Conservation (phyloP, 1,140 invertebrate genomes). For the Cherax destructor region DNA sequence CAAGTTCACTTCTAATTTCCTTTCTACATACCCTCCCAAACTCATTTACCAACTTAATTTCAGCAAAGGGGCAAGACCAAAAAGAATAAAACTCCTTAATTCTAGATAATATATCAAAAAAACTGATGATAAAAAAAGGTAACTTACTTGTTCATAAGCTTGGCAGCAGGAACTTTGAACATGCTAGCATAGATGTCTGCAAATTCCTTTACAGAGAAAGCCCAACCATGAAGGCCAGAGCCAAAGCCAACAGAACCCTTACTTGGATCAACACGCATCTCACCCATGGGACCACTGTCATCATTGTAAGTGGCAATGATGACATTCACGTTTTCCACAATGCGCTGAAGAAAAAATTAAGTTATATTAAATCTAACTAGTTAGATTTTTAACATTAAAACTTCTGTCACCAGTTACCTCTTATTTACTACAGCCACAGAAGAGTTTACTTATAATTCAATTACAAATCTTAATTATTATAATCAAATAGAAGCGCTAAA, state of each 20-base stretch:
- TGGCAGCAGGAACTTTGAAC: slow-evolving; percentile 97
- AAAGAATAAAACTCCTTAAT: no score
- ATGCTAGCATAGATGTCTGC: slow-evolving; percentile 99
- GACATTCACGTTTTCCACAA: slow-evolving; percentile 99
- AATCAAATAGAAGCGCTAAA: no score
- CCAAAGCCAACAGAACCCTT: slow-evolving; percentile 99
- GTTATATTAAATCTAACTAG: no score
- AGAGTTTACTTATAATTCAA: no score
- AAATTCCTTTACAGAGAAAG: slow-evolving; percentile 99
- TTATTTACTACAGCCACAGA: no score
- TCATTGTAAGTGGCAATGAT: slow-evolving; percentile 99
- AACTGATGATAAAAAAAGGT: background rate
- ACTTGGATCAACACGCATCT: slow-evolving; percentile 96
- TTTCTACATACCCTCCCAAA: no score
- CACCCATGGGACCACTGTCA: slow-evolving; percentile 98
- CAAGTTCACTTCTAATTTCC: no score
- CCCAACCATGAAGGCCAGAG: slow-evolving; percentile 99
- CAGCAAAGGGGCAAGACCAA: no score
- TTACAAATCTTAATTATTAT: no score
- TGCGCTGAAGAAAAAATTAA: slow-evolving; percentile 90
- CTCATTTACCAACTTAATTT: no score
- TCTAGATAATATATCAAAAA: background rate
- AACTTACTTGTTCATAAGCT: slow-evolving; percentile 90
- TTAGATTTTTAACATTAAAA: no score
- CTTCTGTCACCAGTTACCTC: no score